A percentile compares a stretch with the other conserved stretches of the same genome.
phyloP scores from a whole-genome alignment of 2,113 vertebrate species.

The Upupa epops region DNA sequence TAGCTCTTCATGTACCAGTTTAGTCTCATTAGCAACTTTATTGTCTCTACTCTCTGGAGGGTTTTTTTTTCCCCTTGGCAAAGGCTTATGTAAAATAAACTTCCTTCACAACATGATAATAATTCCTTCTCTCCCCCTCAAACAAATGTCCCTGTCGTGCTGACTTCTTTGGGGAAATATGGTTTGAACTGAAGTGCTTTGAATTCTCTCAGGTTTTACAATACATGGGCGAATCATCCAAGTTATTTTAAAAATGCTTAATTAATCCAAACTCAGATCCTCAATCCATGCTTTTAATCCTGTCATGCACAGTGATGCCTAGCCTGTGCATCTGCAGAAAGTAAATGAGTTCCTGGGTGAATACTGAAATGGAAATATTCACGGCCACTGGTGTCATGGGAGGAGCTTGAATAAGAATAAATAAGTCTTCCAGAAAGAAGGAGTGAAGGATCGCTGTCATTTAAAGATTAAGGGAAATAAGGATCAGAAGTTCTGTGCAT shows the following conservation, averaged over 20 bases:
- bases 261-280: neutral
- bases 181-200: neutral
- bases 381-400: neutral
- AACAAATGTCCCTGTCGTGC: neutral
- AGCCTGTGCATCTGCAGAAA: neutral
- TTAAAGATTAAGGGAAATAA: neutral
- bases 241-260: neutral
- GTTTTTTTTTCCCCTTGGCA: neutral
- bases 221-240: neutral
- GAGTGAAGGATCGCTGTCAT: neutral
- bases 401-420: neutral
- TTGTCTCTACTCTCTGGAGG: neutral
- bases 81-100: neutral
- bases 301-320: neutral
- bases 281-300: neutral
- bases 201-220: neutral
- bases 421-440: neutral
- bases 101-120: neutral
- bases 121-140: neutral
- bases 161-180: neutral
- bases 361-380: neutral
- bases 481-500: neutral
- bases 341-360: neutral
- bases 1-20: neutral
- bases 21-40: slow-evolving; percentile 30